These are phyloP conservation scores for Phymatocera aterrima DNA, from an alignment of 2,888 invertebrate genomes.

Conservation along the genomic window DNA sequence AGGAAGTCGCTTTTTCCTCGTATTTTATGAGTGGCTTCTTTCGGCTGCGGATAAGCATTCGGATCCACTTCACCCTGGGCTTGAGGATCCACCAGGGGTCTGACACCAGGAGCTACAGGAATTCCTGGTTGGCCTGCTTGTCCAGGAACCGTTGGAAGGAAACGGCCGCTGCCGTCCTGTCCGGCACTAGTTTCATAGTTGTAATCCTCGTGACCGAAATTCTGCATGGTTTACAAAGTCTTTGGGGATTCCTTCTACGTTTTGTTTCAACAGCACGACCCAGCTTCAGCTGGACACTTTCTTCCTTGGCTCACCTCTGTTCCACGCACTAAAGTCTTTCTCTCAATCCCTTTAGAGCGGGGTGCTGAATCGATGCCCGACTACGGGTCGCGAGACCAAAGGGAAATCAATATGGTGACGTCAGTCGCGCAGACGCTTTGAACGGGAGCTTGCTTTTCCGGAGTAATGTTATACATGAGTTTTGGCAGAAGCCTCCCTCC, in stretches of 20 bases:
- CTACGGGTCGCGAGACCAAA: constrained; percentile 24
- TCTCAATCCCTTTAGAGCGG: constrained; percentile 63
- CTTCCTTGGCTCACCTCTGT: constrained; percentile 12
- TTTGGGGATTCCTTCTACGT: neutral
- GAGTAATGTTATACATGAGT: neutral
- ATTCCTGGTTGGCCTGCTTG: constrained; percentile 14
- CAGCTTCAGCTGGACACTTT: constrained; percentile 44
- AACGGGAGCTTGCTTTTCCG: too few relatives aligned
- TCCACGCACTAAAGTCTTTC: constrained; percentile 39
- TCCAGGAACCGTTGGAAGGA: constrained; percentile 60
- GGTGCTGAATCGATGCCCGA: constrained; percentile 65
- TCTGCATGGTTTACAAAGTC: constrained; percentile 61
- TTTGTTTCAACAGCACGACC: constrained; percentile 22
- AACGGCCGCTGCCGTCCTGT: constrained; percentile 52
- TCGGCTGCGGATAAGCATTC: constrained; percentile 87
- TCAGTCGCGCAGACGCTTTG: constrained; percentile 42
- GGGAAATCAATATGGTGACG: constrained; percentile 42
- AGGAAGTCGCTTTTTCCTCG: constrained; percentile 90
- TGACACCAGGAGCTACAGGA: constrained; percentile 66
- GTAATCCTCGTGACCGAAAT: constrained; percentile 67
- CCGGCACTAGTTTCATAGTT: constrained; percentile 57
- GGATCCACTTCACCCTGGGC: constrained; percentile 92
- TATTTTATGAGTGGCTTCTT: constrained; percentile 93
- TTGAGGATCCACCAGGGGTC: constrained; percentile 89
- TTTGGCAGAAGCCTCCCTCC: neutral